Evolutionary conservation across 2,113 vertebrate species (phyloP).

Genomic region (Corydoras maculifer): DNA sequence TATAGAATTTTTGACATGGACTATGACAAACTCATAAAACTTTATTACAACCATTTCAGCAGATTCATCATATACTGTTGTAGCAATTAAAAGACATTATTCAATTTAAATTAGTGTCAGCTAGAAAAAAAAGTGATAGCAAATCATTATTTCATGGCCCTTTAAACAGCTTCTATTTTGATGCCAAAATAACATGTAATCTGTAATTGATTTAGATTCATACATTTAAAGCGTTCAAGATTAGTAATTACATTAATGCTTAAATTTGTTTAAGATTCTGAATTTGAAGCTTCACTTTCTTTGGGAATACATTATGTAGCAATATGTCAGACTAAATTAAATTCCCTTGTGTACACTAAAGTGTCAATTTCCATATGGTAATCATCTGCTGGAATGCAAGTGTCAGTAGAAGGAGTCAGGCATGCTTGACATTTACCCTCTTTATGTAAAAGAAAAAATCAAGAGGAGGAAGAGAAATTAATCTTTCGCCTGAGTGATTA

Average conservation of each 20-base stretch:
- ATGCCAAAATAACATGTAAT: slow-evolving; percentile 76
- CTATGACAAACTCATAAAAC: no score
- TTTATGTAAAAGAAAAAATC: slow-evolving; percentile 88
- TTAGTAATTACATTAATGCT: slow-evolving; percentile 98
- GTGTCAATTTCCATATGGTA: slow-evolving; percentile 99
- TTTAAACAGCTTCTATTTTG: slow-evolving; percentile 78
- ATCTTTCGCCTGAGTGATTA: slow-evolving; percentile 82
- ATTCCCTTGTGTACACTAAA: slow-evolving; percentile 97
- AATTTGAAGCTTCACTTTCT: slow-evolving; percentile 91
- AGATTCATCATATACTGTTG: no score
- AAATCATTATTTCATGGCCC: slow-evolving; percentile 80
- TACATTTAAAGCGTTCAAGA: slow-evolving; percentile 89
- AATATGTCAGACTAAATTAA: slow-evolving; percentile 99
- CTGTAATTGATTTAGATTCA: slow-evolving; percentile 92
- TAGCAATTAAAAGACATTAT: neutral
- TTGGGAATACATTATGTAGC: slow-evolving; percentile 95
- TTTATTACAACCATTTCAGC: no score
- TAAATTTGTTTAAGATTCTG: slow-evolving; percentile 83
- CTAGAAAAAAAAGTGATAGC: slow-evolving; percentile 43
- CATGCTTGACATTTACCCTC: slow-evolving; percentile 99
- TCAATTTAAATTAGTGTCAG: slow-evolving; percentile 58
- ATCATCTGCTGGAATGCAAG: slow-evolving; percentile 99
- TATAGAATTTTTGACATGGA: no score
- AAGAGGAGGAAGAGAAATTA: slow-evolving; percentile 97
- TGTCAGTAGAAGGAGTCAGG: slow-evolving; percentile 94